A percentile compares a stretch with the other conserved stretches of the same genome.
Conservation (phyloP, 30 jellyfish, hydroid and myxozoan genomes). For the Catostylus mosaicus region DNA sequence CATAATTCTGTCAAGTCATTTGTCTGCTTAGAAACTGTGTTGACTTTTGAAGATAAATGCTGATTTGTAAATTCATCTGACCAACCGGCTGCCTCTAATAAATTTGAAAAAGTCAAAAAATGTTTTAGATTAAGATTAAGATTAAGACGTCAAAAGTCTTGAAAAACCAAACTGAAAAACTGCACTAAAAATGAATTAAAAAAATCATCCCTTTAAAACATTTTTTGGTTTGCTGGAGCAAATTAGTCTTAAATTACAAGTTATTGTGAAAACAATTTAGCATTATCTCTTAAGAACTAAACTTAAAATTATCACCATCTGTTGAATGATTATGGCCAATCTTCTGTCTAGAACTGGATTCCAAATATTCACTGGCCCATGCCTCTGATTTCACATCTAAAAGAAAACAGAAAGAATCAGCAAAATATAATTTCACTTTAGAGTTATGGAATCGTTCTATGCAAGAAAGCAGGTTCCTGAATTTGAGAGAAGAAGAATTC, state of each 20-base stretch:
- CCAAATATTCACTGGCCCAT: constrained; percentile 58
- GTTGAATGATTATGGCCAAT: neutral
- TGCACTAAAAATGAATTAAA: neutral
- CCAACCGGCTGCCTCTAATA: constrained; percentile 14
- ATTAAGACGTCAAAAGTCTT: neutral
- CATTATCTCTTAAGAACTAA: neutral
- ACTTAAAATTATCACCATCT: neutral
- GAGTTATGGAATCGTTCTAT: neutral
- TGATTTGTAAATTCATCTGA: constrained; percentile 47
- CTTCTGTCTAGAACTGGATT: constrained; percentile 29
- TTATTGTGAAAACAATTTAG: neutral
- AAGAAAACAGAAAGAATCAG: neutral
- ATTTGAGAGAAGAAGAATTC: too few species aligned
- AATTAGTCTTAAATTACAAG: neutral
- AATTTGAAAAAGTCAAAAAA: neutral
- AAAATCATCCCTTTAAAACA: neutral
- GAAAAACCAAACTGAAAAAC: neutral
- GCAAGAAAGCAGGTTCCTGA: too few species aligned
- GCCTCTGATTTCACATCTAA: constrained; percentile 41
- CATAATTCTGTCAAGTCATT: constrained; percentile 24
- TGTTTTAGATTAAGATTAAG: neutral
- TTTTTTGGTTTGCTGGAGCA: neutral
- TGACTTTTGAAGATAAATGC: constrained; percentile 7
- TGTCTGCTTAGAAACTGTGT: neutral
- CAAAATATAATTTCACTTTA: neutral